Percentiles rank a stretch among this genome's conserved stretches.
Evolutionary conservation across 2,888 invertebrate species (phyloP).

Genomic region (Chironomus riparius): DNA sequence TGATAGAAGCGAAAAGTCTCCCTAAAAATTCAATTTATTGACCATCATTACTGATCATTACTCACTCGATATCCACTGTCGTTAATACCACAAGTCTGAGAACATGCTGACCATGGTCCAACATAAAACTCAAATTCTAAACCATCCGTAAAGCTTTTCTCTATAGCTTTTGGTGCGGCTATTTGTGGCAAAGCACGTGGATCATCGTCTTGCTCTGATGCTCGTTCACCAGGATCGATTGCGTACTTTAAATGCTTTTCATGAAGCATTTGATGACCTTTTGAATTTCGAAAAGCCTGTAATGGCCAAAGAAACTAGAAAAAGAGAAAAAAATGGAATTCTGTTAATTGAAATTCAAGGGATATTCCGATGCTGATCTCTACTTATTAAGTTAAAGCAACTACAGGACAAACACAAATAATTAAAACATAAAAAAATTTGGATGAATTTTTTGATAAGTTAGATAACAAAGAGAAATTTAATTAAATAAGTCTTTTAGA

Average conservation of each 20-base stretch:
- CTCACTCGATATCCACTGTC: slow-evolving; percentile 46
- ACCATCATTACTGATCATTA: slow-evolving; percentile 32
- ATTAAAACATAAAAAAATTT: neutral
- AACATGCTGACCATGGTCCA: slow-evolving; percentile 80
- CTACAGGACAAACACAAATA: neutral
- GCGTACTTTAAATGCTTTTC: slow-evolving; percentile 33
- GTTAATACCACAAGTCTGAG: slow-evolving; percentile 68
- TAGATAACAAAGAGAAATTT: neutral
- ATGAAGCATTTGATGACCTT: slow-evolving; percentile 58
- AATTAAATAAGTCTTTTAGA: neutral
- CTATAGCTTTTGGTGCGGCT: slow-evolving; percentile 42
- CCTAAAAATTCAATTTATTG: slow-evolving; percentile 29
- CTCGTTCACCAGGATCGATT: slow-evolving; percentile 12
- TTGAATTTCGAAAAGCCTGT: slow-evolving; percentile 61
- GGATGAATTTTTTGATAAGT: neutral
- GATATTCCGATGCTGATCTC: neutral
- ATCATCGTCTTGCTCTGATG: slow-evolving; percentile 15
- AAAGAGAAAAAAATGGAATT: neutral
- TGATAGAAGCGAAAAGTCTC: slow-evolving; percentile 30
- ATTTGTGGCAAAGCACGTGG: slow-evolving; percentile 32
- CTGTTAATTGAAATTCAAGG: neutral
- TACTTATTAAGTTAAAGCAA: neutral
- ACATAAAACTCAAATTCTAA: slow-evolving; percentile 60
- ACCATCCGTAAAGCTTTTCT: slow-evolving; percentile 39
- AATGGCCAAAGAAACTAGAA: slow-evolving; percentile 74